Base-by-base conservation (phyloP, 2,888 invertebrate species). In the Caenorhabditis auriculariae region DNA sequence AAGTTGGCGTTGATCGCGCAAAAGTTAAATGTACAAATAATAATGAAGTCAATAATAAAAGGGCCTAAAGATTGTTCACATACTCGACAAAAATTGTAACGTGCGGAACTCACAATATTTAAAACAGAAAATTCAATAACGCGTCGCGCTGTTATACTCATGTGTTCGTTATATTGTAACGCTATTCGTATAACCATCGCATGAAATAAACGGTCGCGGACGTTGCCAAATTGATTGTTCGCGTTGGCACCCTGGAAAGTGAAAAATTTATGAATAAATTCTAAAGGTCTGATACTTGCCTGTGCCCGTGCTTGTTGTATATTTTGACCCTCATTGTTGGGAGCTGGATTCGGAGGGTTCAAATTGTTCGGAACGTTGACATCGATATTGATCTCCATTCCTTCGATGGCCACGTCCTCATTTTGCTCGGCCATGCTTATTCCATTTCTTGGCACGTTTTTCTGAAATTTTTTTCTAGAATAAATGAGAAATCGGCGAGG, bases 21-120 rank as follows among this genome's bases (percentile, higher is more conserved):
- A 95, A 94, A 64, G 90, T 90, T 82, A 91, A 88, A 82, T 98
- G 98, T 80, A 98, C 92, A 83, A 96, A 96, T 45, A 91, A 89
- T 76, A 96, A 86, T 47, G 93, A 89, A 81, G 91, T 90, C 83
- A 98, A 90, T 51, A 93, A 91, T 51, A 88, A 81, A 69, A 91
- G 83, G 3, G 91, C 91, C 87, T 89, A 78, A 21, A 69, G 82
- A 77, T 39, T 80, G 76, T 24, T n/a, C 23, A 60, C 28, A 48
- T 26, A n/a, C 26, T 59, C 6, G 29, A 55, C 39, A 45, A 47
- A 41, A 12, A 23, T 38, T 50, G 35, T 39, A 23, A 19, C 32
- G 26, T 54, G 12, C n/a, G n/a, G 28, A 27, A 44, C 62, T 54
- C 62, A 90, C 90, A 86, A 90, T 90, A 41, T 91, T 83, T 59